Evolutionary conservation across 2,113 vertebrate genomes (phyloP).

Genomic region (Cebus imitator): DNA sequence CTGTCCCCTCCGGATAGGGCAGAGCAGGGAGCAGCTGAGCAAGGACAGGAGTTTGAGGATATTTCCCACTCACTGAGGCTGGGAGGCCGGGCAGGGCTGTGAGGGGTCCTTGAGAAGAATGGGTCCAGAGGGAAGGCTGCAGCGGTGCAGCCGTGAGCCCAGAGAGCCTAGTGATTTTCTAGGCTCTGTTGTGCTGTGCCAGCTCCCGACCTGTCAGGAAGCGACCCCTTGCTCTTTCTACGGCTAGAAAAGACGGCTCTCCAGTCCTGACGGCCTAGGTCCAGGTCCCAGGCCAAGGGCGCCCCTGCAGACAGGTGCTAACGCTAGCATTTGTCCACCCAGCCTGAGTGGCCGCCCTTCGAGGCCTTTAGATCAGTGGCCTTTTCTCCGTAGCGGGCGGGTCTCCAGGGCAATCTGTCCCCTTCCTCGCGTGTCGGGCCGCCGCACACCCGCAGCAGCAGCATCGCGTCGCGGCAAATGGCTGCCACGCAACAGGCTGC

Average conservation of each 20-base stretch:
- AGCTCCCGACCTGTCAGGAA: not conserved
- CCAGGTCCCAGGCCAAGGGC: not conserved
- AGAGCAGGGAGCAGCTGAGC: not conserved
- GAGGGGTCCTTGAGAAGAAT: not conserved
- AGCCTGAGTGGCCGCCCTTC: not conserved
- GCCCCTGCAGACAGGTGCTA: not conserved
- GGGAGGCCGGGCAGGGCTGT: not conserved
- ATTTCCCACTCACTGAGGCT: not conserved
- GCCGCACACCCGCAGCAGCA: not conserved
- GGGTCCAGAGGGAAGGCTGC: not conserved
- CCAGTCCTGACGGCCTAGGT: not conserved
- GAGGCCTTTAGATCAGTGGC: not conserved
- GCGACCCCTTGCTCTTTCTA: not conserved
- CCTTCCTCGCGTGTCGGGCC: not conserved
- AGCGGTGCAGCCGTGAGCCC: not conserved
- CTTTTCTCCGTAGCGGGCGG: not conserved
- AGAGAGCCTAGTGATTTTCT: not conserved
- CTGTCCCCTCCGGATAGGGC: not conserved
- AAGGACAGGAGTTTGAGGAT: too few relatives aligned
- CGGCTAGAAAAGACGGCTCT: not conserved
- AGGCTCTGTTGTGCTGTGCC: not conserved
- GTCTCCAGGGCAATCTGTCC: not conserved
- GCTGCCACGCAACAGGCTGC: constrained; percentile 46
- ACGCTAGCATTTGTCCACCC: not conserved
- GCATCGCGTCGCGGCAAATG: constrained; percentile 49